Base-by-base conservation (phyloP, 2,113 vertebrate species). In the Agapornis roseicollis region DNA sequence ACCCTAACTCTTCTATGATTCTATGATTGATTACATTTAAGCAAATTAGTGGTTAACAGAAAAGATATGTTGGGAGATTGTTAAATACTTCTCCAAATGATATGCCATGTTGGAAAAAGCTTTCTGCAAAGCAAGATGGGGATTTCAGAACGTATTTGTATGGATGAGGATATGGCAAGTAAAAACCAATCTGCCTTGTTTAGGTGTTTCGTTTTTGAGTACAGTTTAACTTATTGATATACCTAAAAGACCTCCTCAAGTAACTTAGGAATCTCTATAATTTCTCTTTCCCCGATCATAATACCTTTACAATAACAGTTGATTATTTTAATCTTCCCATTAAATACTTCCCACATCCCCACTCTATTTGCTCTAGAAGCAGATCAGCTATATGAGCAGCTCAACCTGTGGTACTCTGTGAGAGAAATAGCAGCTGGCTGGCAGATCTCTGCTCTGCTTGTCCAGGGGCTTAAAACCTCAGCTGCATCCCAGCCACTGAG, bases 351-450 rank as follows among this genome's bases (percentile, higher is more conserved):
- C 58, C 72, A 0, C 7, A 4, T 11, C 28, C 19, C 64, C 63
- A 15, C 39, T 72, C 17, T 35, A 25, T 55, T 16, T 13, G 1
- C 31, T 35, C 39, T 7, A 23, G n/a, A 49, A 41, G 23, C 2
- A 52, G 39, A 19, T 44, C 1, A 31, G 39, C 50, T 52, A 4
- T 1, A 3, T 1, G 4, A 20, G 10, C 88, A 7, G 1, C 7
- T 42, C 3, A 19, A 56, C 37, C 58, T 55, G 37, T 50, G 46
- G 13, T 35, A 22, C 1, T 13, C 41, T 25, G 39, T 3, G 3
- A 60, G 18, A 42, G 41, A 27, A 46, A 8, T 3, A 44, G 15
- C n/a, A 33, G n/a, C 37, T 35, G 12, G 18, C 6, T 10, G 17
- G 13, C 17, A 33, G 35, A 6, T 33, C 24, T 42, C 39, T n/a